Evolutionary conservation across 1,140 invertebrate species (phyloP), one percentile per base, ranked within the genome.

Genomic region (Lasaia peninsularis): DNA sequence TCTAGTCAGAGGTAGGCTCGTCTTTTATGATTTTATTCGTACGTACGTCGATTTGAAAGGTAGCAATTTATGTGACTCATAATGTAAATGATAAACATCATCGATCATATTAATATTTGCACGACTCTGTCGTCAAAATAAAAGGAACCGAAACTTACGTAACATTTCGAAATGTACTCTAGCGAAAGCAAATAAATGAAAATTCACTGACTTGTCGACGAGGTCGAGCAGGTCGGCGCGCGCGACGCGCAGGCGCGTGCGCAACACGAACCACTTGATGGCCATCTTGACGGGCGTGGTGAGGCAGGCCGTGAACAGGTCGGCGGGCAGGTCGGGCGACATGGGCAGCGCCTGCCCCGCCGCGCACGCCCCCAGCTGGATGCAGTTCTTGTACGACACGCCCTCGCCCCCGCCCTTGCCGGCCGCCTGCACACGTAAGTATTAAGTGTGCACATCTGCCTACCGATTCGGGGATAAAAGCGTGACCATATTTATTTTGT

Each of bases 261-360:
- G 94, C 89, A 98, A 92, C 37, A 97, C 94, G 91, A 96, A 98
- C 97, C 97, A 99, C 75, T 95, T 93, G 37, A 99, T 90, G 28
- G 97, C 98, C 73, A 98, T 98, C 92, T 97, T 98, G 72, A 99
- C 98, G 28, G 98, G 98, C 12, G 98, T 99, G 14, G 98, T 99
- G 57, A 99, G 92, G 87, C 98, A 99, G 16, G 97, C 93, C 16
- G 98, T 99, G 90, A 99, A 99, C 44, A 99, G 92, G 91, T 99
- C 98, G 11, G 98, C 98, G n/a, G 98, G 98, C 65, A 99, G 90
- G 86, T 99, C 96, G 16, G 98, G 96, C 91, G 98, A 97, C 96
- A 98, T 98, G 4, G 98, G 98, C 62, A 99, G 91, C 63, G 95
- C 93, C 89, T 99, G 97, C 77, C 95, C 95, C 11, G 94, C 93